phyloP scores from a whole-genome alignment of 1,140 invertebrate genomes.

The Hesperophylax magnus region DNA sequence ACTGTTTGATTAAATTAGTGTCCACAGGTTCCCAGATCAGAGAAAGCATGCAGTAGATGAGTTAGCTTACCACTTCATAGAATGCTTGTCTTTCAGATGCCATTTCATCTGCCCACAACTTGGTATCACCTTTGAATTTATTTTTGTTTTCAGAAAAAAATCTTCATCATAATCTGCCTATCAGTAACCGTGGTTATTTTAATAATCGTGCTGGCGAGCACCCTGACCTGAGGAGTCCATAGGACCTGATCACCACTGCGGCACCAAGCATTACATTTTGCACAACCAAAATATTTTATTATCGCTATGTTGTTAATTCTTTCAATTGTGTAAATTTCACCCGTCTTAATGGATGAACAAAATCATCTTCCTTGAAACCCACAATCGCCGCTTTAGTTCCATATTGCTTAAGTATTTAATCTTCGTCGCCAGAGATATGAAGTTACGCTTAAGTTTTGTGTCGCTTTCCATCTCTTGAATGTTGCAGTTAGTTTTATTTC shows the following conservation, averaged over 20 bases:
- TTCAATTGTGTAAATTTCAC: slow-evolving; percentile 45
- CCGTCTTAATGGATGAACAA: slow-evolving; percentile 31
- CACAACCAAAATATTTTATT: slow-evolving; percentile 43
- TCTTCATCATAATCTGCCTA: slow-evolving; percentile 87
- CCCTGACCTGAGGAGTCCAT: slow-evolving; percentile 59
- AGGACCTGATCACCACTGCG: slow-evolving; percentile 37
- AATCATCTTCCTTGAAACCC: slow-evolving; percentile 9
- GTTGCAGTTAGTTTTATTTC: slow-evolving; percentile 15
- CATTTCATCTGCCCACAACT: background rate
- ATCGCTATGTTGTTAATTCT: slow-evolving; percentile 35
- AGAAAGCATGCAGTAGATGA: slow-evolving; percentile 14
- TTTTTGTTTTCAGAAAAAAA: slow-evolving; percentile 89
- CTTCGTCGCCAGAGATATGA: background rate
- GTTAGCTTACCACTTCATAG: background rate
- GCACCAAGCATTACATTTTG: slow-evolving; percentile 41
- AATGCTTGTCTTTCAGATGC: slow-evolving; percentile 9
- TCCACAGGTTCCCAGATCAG: background rate
- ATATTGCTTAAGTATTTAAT: slow-evolving; percentile 28
- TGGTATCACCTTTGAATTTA: slow-evolving; percentile 61
- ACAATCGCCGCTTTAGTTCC: slow-evolving; percentile 14
- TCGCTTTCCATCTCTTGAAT: slow-evolving; percentile 23
- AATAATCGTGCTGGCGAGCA: slow-evolving; percentile 77
- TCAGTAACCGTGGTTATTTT: slow-evolving; percentile 81
- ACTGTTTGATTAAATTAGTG: no score
- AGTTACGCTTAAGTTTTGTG: slow-evolving; percentile 5